Evolutionary conservation across 2,888 invertebrate genomes (phyloP), one percentile per base, ranked within the genome.

Genomic region (Crematogaster levior): DNA sequence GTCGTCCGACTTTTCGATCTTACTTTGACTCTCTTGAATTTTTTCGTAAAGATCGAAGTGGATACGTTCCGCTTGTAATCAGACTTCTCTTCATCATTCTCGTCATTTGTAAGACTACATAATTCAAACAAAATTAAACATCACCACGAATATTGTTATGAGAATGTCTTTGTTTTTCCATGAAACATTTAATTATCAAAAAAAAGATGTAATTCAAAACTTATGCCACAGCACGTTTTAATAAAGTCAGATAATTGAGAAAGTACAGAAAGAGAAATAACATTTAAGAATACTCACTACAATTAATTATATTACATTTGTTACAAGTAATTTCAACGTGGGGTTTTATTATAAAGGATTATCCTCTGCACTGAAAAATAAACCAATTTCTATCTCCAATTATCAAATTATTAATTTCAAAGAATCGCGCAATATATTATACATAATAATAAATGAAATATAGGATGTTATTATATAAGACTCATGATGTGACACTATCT

Each of bases 11-110:
- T 65, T 56, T 68, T 43, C 75, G 53, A 53, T 77, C 12, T 43
- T 30, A 43, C 68, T 43, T 53, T 37, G 43, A 56, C 18, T 34
- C 3, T 7, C 34, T 12, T 68, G 68, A 77, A 77, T 68, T 68
- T 56, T 24, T 30, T 30, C 40, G 7, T 46, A 37, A 51, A 75
- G 15, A 63, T 63, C 27, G 2, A 68, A 56, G 43, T 68, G 43
- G 46, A 58, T 70, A 56, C 12, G 30, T 40, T 30, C 24, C 66
- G 6, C 30, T 66, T 40, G 2, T 51, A 43, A 51, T 6, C 37
- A 10, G 37, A 63, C 18, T 43, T 30, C 18, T 53, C 15, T 24
- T 43, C 30, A 21, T 48, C 15, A 53, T 15, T 53, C 21, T 30
- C 27, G 5, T 12, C 27, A 43, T 65, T 65, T 27, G 63, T 3